Evolutionary conservation across 2,888 invertebrate species (phyloP), one percentile per base, ranked within the genome.

Genomic region (Pasiphila rectangulata): DNA sequence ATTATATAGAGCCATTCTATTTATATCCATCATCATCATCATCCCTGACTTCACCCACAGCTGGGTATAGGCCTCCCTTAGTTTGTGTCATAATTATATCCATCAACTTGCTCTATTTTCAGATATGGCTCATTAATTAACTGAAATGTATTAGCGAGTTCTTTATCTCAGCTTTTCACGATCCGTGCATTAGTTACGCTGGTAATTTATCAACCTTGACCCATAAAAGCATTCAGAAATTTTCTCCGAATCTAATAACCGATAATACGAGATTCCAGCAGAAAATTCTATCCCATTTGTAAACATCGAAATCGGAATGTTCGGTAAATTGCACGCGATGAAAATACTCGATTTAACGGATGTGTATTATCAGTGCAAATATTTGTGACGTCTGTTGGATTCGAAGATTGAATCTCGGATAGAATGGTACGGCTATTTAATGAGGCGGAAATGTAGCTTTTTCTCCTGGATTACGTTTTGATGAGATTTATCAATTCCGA

Each of bases 351-450:
- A 16, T 17, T 32, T 36, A 36, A 27, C 29, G 44, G 43, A 36
- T 40, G 49, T 40, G 15, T 36, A 27, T 37, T 30, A 43, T 43
- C 17, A 20, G 36, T 29, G 20, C 38, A 47, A 51, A 46, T 39
- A 39, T 51, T 56, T 46, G 32, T 32, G 29, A 34, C 50, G 25
- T 23, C 49, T 47, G 52, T 45, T 50, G 40, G 23, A 21, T 16
- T 30, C 30, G 10, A 23, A 12, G 7, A 16, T n/a, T 12, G 32
- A 12, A 34, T 16, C 20, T n/a, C 29, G 5, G 30, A n/a, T 1
- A 17, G 12, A 25, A 4, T 17, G 9, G 32, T 16, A 17, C 16
- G 17, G 17, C n/a, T n/a, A 4, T 4, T 16, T 6, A 16, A 4
- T 6, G 27, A 1, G 13, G 7, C 0, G 9, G 16, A n/a, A 16